These are phyloP conservation scores for Urosaurus nigricauda DNA, from an alignment of 2,797 vertebrate genomes.

Conservation along the genomic window DNA sequence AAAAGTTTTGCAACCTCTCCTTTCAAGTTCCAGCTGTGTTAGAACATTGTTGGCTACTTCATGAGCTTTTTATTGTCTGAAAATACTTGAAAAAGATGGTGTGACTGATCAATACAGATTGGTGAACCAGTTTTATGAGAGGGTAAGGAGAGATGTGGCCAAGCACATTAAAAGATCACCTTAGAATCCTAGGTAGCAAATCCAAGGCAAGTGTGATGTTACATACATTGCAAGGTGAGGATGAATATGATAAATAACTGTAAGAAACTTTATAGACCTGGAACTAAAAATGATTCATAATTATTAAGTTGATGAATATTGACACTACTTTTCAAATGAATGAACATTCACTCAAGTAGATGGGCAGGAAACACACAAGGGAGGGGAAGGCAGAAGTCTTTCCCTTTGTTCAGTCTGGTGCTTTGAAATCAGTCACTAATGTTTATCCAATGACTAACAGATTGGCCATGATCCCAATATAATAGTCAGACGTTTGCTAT, in stretches of 20 bases:
- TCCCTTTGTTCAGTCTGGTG: constrained; percentile 12
- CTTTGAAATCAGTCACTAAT: constrained; percentile 7
- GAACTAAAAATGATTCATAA: constrained; percentile 4
- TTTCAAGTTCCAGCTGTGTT: not conserved
- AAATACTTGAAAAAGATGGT: not conserved
- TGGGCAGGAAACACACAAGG: constrained; percentile 2
- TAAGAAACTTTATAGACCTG: not conserved
- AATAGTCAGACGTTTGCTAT: constrained; percentile 33
- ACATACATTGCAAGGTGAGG: not conserved
- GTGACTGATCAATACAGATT: not conserved
- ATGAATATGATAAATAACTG: not conserved
- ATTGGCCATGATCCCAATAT: constrained; percentile 30
- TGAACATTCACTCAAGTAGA: not conserved
- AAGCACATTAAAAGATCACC: not conserved
- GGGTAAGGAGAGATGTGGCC: not conserved
- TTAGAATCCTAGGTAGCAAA: not conserved
- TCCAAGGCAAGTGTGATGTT: not conserved
- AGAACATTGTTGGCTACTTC: not conserved
- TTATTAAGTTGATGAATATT: constrained; percentile 1
- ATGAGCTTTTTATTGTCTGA: not conserved
- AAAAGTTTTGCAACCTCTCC: too few relatives aligned
- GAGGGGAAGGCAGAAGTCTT: constrained; percentile 5
- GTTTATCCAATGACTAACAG: constrained; percentile 30
- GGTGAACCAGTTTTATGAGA: not conserved
- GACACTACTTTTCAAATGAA: constrained; percentile 11